These are phyloP conservation scores for Sceliomorpha sp. DNA, from an alignment of 2,888 invertebrate species.

Conservation along the genomic window DNA sequence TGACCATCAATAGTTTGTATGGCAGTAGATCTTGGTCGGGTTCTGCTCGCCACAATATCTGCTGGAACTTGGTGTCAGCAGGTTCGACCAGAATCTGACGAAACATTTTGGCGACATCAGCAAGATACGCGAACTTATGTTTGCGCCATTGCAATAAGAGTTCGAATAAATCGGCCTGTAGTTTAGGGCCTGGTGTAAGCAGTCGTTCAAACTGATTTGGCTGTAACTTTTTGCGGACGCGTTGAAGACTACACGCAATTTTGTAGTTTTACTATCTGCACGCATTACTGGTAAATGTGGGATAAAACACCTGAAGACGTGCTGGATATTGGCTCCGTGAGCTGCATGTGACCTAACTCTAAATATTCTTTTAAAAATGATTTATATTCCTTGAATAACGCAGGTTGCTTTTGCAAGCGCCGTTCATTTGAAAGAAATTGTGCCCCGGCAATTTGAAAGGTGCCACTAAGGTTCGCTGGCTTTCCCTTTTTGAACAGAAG, in stretches of 20 bases:
- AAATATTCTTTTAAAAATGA: conserved; percentile 55
- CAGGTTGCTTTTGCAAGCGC: conserved; percentile 46
- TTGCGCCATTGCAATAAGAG: conserved; percentile 23
- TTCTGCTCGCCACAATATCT: conserved; percentile 6
- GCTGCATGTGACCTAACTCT: conserved; percentile 51
- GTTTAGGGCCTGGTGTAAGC: conserved; percentile 27
- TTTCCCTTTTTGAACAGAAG: conserved; percentile 12
- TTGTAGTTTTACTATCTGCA: conserved; percentile 30
- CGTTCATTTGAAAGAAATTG: background rate
- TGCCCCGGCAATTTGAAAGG: background rate
- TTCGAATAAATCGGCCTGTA: conserved; percentile 4
- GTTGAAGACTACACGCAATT: conserved; percentile 37
- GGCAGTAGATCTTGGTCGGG: background rate
- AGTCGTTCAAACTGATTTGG: conserved; percentile 33
- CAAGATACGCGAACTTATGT: conserved; percentile 18
- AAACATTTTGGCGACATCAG: conserved; percentile 38
- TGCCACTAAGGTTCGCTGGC: conserved; percentile 5
- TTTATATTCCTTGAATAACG: conserved; percentile 50
- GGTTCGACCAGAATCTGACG: conserved; percentile 19
- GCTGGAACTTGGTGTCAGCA: conserved; percentile 1
- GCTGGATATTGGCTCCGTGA: no score
- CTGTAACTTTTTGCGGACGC: conserved; percentile 26
- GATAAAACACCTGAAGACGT: conserved; percentile 5
- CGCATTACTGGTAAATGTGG: conserved; percentile 42
- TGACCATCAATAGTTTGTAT: conserved; percentile 19